These are phyloP conservation scores for Phania funesta DNA, from an alignment of 2,888 invertebrate species.

Conservation along the genomic window DNA sequence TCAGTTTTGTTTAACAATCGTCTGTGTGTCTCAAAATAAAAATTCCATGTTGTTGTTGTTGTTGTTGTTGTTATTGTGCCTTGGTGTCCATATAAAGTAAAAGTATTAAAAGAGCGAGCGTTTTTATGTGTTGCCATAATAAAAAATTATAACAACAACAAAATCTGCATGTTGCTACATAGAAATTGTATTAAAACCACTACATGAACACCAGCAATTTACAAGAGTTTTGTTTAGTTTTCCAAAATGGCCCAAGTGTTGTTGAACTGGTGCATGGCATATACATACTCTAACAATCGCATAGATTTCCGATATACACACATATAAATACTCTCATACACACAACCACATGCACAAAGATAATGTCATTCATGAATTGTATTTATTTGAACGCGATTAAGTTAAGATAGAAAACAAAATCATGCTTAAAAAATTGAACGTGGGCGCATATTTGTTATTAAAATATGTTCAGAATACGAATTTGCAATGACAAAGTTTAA, in stretches of 20 bases:
- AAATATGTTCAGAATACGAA: conserved; percentile 23
- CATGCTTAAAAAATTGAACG: conserved; percentile 56
- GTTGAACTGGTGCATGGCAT: conserved; percentile 61
- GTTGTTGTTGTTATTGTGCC: too few relatives aligned
- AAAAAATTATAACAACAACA: conserved; percentile 17
- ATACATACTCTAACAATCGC: neutral
- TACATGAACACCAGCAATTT: conserved; percentile 37
- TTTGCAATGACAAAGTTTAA: conserved; percentile 38
- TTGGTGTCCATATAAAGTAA: neutral
- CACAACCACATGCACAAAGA: neutral
- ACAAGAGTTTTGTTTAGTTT: conserved; percentile 55
- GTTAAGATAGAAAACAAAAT: conserved; percentile 59
- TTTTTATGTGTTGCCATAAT: neutral
- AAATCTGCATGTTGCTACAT: conserved; percentile 43
- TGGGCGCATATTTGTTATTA: conserved; percentile 52
- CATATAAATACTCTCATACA: neutral
- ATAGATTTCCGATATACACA: conserved; percentile 7
- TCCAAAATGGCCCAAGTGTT: conserved; percentile 60
- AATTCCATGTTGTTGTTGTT: conserved; percentile 14
- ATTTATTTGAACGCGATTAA: conserved; percentile 56
- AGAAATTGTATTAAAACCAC: conserved; percentile 28
- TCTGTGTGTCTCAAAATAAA: neutral
- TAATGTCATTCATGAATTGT: conserved; percentile 42
- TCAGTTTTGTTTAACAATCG: neutral
- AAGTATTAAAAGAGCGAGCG: neutral